Base-by-base conservation (phyloP, 2,888 invertebrate genomes). In the Cabera pusaria region DNA sequence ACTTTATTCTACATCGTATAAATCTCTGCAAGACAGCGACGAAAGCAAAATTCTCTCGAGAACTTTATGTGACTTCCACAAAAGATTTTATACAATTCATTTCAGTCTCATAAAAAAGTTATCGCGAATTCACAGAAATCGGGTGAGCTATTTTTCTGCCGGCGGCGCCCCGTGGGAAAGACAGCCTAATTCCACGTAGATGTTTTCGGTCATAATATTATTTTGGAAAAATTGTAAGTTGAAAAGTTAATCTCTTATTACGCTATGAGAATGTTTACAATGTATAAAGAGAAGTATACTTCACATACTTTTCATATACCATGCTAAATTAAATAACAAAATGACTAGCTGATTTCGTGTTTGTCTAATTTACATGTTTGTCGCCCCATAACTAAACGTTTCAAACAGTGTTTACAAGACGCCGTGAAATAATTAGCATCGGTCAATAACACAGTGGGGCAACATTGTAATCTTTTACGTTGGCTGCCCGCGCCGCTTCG, bases 41-140 rank as follows among this genome's bases (percentile, higher is more conserved):
- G 74, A 77, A 80, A 80, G 73, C 70, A 70, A 73, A 71, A 79
- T 71, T 73, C 72, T 70, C 69, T 59, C 56, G 68, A 75, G 72
- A 72, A 77, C 72, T 81, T 82, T 80, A 74, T 73, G 75, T 72
- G 77, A 75, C 71, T 80, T 68, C 68, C 70, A 81, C 76, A 78
- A 81, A 82, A 81, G 79, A 78, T 80, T 82, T 82, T 76, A 76
- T 77, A 81, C 79, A 83, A 84, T 83, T 81, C 80, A 83, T 83
- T 84, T 80, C 74, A 70, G 73, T 71, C 70, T 74, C 78, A 80
- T 83, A 85, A 84, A 84, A 83, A 85, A 82, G 79, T 84, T 83
- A 84, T 82, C 80, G 78, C 75, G 69, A 69, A 79, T 83, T 83
- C 81, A 73, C 77, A 81, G 82, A 76, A 80, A 77, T 73, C 73